Evolutionary conservation across 2,888 invertebrate genomes (phyloP).

Genomic region (Metopia argyrocephala): DNA sequence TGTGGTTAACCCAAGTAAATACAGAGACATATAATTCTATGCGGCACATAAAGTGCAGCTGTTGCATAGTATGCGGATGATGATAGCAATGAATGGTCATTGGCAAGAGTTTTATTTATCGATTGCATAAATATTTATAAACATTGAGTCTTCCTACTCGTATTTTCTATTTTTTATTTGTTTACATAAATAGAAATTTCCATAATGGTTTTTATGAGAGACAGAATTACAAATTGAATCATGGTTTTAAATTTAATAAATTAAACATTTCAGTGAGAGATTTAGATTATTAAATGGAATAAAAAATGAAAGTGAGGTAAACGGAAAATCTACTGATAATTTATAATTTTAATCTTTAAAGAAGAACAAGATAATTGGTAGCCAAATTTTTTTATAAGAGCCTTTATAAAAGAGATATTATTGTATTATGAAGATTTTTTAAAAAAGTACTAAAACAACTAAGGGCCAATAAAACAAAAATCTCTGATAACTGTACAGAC

Average conservation of each 20-base stretch:
- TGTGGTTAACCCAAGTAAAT: constrained; percentile 57
- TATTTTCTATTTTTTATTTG: neutral
- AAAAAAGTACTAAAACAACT: too few species aligned
- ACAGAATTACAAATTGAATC: constrained; percentile 13
- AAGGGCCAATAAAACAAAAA: too few species aligned
- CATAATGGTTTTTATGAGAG: constrained; percentile 32
- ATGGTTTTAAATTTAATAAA: constrained; percentile 34
- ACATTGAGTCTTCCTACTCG: constrained; percentile 7
- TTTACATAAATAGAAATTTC: constrained; percentile 13
- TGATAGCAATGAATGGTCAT: too few species aligned
- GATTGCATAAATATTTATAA: constrained; percentile 46
- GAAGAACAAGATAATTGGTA: too few species aligned
- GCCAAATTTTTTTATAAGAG: too few species aligned
- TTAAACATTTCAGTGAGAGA: neutral
- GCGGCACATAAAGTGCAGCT: constrained; percentile 61
- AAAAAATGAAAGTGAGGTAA: neutral
- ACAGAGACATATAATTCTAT: constrained; percentile 42
- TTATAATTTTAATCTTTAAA: too few species aligned
- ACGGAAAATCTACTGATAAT: too few species aligned
- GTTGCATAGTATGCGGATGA: constrained; percentile 49
- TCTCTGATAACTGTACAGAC: too few species aligned
- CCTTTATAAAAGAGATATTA: too few species aligned
- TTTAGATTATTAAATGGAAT: neutral
- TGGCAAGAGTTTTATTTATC: constrained; percentile 54
- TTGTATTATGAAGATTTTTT: too few species aligned